Evolutionary conservation across 2,113 vertebrate species (phyloP).

Genomic region (Meleagris gallopavo): DNA sequence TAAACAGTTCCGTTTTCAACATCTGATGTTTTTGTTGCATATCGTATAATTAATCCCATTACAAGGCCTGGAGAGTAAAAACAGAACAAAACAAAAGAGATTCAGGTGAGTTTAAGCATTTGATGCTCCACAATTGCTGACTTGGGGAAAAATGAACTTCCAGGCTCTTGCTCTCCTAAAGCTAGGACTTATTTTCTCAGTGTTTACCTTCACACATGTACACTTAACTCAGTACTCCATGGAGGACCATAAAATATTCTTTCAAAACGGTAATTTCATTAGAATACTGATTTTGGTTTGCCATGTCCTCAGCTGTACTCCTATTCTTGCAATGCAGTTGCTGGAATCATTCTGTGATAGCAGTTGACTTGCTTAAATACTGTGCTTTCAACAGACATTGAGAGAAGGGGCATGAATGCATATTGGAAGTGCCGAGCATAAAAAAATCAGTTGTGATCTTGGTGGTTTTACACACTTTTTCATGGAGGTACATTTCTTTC

Average conservation of each 20-base stretch:
- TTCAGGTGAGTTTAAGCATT: neutral
- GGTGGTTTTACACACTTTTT: neutral
- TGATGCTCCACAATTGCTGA: neutral
- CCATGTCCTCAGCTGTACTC: neutral
- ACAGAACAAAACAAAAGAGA: neutral
- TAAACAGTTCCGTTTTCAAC: constrained; percentile 71
- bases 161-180: neutral
- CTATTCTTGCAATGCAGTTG: neutral
- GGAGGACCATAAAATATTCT: neutral
- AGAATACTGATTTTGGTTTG: neutral
- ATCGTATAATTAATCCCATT: constrained; percentile 82
- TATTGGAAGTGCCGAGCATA: neutral
- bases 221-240: neutral
- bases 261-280: neutral
- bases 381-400: neutral
- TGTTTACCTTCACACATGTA: neutral
- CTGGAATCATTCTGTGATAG: neutral
- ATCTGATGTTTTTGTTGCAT: constrained; percentile 72
- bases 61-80: constrained; percentile 78
- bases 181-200: neutral
- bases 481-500: neutral
- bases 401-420: neutral
- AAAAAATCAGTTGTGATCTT: neutral
- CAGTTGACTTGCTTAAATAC: neutral
- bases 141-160: neutral